These are phyloP conservation scores for Etheostoma spectabile DNA, from an alignment of 2,113 vertebrate species.

Conservation along the genomic window DNA sequence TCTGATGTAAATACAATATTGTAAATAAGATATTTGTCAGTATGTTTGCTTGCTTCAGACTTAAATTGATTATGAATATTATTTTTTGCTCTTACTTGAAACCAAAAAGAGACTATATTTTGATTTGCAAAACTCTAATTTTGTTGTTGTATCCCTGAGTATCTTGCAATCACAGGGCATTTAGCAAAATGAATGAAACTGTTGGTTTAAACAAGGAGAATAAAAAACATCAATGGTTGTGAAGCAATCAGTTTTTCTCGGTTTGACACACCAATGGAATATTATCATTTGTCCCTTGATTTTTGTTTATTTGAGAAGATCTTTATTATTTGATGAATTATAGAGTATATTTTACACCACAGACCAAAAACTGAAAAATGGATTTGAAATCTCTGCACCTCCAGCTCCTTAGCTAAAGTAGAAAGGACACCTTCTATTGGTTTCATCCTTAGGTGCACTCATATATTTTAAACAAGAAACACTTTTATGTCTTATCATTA, in stretches of 20 bases:
- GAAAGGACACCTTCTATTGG: slow-evolving; percentile 56
- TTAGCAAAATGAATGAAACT: slow-evolving; percentile 62
- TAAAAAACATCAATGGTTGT: slow-evolving; percentile 36
- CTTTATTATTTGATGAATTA: slow-evolving; percentile 70
- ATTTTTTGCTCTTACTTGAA: slow-evolving; percentile 83
- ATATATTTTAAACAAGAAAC: slow-evolving; percentile 72
- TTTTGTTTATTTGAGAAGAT: slow-evolving; percentile 67
- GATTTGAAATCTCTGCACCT: slow-evolving; percentile 67
- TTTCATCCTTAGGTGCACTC: slow-evolving; percentile 75
- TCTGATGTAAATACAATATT: slow-evolving; percentile 85
- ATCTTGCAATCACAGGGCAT: slow-evolving; percentile 73
- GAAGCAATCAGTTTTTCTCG: slow-evolving; percentile 41
- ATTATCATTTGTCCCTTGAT: slow-evolving; percentile 62
- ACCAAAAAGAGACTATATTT: slow-evolving; percentile 81
- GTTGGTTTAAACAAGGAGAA: slow-evolving; percentile 35
- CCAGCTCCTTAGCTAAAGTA: slow-evolving; percentile 64
- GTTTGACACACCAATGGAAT: slow-evolving; percentile 54
- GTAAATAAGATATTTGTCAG: slow-evolving; percentile 83
- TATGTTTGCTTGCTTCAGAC: slow-evolving; percentile 82
- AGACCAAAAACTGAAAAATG: slow-evolving; percentile 75
- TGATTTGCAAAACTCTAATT: slow-evolving; percentile 67
- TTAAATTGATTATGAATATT: slow-evolving; percentile 75
- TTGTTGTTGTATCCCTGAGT: slow-evolving; percentile 60
- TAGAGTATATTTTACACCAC: slow-evolving; percentile 71
- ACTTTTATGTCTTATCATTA: slow-evolving; percentile 80